These are phyloP conservation scores for Himalopsyche phryganea DNA, from an alignment of 1,140 invertebrate species.

Conservation along the genomic window DNA sequence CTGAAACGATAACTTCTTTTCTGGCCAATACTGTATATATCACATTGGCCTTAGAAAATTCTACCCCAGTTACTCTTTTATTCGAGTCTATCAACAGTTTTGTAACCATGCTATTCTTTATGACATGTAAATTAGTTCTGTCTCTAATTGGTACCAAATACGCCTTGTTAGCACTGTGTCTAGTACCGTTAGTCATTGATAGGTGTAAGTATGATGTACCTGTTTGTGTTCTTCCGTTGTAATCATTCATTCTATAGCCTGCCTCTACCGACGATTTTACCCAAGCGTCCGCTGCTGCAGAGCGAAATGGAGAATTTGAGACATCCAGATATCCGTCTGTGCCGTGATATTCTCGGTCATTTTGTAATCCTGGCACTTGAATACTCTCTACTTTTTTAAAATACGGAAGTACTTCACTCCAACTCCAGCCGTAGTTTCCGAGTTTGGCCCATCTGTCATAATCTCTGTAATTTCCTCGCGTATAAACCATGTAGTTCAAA, in stretches of 20 bases:
- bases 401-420: constrained; percentile 75
- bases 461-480: constrained; percentile 70
- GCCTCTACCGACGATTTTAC: constrained; percentile 63
- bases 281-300: constrained; percentile 62
- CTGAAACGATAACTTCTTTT: constrained; percentile 75
- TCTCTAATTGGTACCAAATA: constrained; percentile 65
- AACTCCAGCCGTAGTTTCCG: constrained; percentile 81
- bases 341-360: constrained; percentile 43
- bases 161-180: constrained; percentile 71
- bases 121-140: constrained; percentile 63
- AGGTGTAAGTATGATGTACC: constrained; percentile 65
- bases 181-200: constrained; percentile 65
- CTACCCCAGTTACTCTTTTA: constrained; percentile 63
- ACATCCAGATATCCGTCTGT: constrained; percentile 55
- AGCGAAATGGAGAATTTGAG: constrained; percentile 60
- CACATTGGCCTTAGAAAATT: constrained; percentile 54
- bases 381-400: constrained; percentile 73
- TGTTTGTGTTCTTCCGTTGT: constrained; percentile 64
- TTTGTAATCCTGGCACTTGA: constrained; percentile 39
- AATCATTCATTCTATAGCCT: constrained; percentile 66
- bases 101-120: constrained; percentile 62
- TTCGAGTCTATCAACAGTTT: constrained; percentile 71
- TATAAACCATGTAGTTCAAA: constrained; percentile 90
- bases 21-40: constrained; percentile 57
- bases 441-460: constrained; percentile 75